Base-by-base conservation (phyloP, 1,140 invertebrate species). In the Dinoponera quadriceps region DNA sequence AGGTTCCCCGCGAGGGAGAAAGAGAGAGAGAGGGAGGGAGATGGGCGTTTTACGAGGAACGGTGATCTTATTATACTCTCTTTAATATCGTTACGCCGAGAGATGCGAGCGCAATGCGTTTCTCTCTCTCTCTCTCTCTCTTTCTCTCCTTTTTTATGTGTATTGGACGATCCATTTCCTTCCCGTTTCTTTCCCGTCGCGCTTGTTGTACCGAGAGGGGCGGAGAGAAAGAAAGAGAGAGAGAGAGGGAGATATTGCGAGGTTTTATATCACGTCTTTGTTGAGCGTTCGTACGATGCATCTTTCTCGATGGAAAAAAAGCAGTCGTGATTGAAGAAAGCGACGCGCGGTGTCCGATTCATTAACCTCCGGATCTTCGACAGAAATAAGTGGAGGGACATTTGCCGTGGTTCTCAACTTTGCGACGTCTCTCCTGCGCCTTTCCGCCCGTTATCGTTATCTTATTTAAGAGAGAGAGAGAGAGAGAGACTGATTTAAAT, bases 271-370 rank as follows among this genome's bases (percentile, higher is more conserved):
- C 65, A 33, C 75, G 51, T 80, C 65, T 59, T 57, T 69, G 75
- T 80, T 80, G 65, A 44, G 16, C 33, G 22, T 7, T 48, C 29
- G n/a, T 69, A 71, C 75, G 75, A 69, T 78, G 75, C 75, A 71
- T 80, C 75, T 71, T 80, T n/a, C 65, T 48, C 51, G 66, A 69
- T 77, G 33, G 25, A 80, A 80, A 80, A 77, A 80, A 80, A 80
- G 22, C 29, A 65, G 65, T 80, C 65, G 65, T 80, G 69, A 80
- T 71, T 54, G 75, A 71, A 71, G 65, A 71, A 71, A 71, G 33
- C n/a, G n/a, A n/a, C n/a, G n/a, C 65, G 51, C 65, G 71, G 25
- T 71, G 33, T 22, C 75, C 65, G 54, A 80, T 80, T 80, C 75
- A 80, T 80, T 80, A 65, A 80, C 65, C 75, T 71, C 75, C 14